Evolutionary conservation across 2,888 invertebrate genomes (phyloP), one percentile per base, ranked within the genome.

Genomic region (Cephus pulcher): DNA sequence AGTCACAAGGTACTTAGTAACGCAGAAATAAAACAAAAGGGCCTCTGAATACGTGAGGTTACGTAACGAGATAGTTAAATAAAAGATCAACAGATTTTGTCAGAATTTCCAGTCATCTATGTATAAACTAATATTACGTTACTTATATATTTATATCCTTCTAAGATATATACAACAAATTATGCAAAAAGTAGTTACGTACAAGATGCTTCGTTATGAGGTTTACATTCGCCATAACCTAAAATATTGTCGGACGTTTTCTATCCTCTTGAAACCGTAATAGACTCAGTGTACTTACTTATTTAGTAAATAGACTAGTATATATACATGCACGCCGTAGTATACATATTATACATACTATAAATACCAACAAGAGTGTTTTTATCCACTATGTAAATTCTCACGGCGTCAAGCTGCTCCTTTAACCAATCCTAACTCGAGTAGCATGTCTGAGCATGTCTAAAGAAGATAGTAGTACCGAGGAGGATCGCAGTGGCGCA

Each of bases 401-500:
- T 56, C 56, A 56, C 56, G 56, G 9, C 23, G 9, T 56, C 2
- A 56, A 9, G 9, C 23, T 56, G 56, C 23, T 56, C 9, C 23
- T 23, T 56, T 56, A 56, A 23, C 56, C 23, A 9, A 56, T 56
- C 23, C 23, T 6, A 56, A 56, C 56, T 56, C 56, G 23, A 56
- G 56, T 56, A 56, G 56, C 23, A 23, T 23, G 56, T 56, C 56
- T 56, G 9, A 56, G 56, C 23, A 23, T 23, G 56, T 56, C 56
- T 56, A 23, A 56, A 56, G 56, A 23, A 56, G 23, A 76, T 76
- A 76, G 78, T 76, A n/a, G 74, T 69, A 30, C 68, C 69, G n/a
- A 73, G 68, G 37, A 76, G 35, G 77, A 80, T 76, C 80, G 79
- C 74, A 73, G 75, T 83, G 83, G 80, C 84, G 80, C 80, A 84